A percentile compares a stretch with the other conserved stretches of the same genome.
These are phyloP conservation scores for Momotus momota DNA, from an alignment of 2,797 vertebrate species.

Conservation along the genomic window DNA sequence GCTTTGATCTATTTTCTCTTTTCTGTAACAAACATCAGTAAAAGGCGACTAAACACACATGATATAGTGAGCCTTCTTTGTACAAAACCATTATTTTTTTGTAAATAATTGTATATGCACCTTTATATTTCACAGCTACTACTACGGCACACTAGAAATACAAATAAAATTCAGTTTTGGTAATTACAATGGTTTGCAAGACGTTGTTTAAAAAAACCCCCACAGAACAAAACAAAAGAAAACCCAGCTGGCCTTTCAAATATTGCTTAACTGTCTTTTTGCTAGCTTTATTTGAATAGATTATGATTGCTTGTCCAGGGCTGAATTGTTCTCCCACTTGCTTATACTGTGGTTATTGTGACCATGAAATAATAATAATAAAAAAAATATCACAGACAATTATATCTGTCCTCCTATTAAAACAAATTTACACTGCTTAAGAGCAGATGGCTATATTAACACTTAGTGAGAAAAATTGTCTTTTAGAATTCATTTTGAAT, in stretches of 20 bases:
- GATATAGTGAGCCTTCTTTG: background rate
- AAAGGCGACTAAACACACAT: background rate
- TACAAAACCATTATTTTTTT: background rate
- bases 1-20: background rate
- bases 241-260: background rate
- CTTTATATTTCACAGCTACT: background rate
- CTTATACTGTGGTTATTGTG: background rate
- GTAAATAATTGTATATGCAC: background rate
- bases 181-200: background rate
- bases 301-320: background rate
- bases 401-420: background rate
- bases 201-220: accelerated
- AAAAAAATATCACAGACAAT: background rate
- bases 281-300: background rate
- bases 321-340: background rate
- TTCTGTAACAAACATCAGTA: background rate
- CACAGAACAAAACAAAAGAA: background rate
- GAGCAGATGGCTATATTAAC: constrained; percentile 70
- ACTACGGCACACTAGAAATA: background rate
- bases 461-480: constrained; percentile 60
- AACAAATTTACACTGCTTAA: constrained; percentile 40
- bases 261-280: background rate
- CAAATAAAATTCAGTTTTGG: background rate
- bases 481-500: constrained; percentile 82
- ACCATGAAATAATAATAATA: background rate